Evolutionary conservation across 2,113 vertebrate genomes (phyloP), one percentile per base, ranked within the genome.

Genomic region (Taxidea taxus): DNA sequence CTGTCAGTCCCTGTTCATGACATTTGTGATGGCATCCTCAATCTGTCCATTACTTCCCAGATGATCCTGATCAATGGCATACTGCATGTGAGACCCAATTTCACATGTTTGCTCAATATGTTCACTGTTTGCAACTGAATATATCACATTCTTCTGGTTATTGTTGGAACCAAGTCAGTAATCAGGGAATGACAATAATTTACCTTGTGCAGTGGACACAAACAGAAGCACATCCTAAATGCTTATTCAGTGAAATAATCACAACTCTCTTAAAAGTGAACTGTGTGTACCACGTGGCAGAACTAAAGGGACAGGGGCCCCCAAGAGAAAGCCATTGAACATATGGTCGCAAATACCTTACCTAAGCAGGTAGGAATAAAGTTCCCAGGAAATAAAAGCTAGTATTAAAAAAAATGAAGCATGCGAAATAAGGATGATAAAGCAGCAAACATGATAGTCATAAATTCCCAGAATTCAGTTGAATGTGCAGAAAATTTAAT

Each of bases 401-500:
- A 91, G 34, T 66, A 58, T 94, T 90, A 39, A 78, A 93, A 95
- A 90, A 94, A 95, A 97, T 15, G 58, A 97, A 91, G 93, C 81
- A 95, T 97, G 94, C 94, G 96, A 97, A 97, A 93, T 97, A 96
- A 95, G 88, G 92, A 94, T 95, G 97, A 97, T 97, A 96, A 87
- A 97, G 87, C 94, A 91, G 90, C 87, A 96, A 96, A 94, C 96
- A 93, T 60, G 92, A 96, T 88, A 86, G 90, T 93, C 90, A 78
- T 97, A 96, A 97, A 97, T 97, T 96, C 66, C 94, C 47, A 93
- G 85, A 90, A 95, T 96, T 89, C 78, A 83, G 97, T 96, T 92
- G 96, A 96, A 97, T 97, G 91, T 96, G 98, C 98, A 97, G 85
- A 98, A 98, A 97, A 96, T 87, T 97, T 98, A 97, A 98, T 98